Evolutionary conservation across 2,113 vertebrate species (phyloP), one percentile per base, ranked within the genome.

Genomic region (Brachyhypopomus occidentalis): DNA sequence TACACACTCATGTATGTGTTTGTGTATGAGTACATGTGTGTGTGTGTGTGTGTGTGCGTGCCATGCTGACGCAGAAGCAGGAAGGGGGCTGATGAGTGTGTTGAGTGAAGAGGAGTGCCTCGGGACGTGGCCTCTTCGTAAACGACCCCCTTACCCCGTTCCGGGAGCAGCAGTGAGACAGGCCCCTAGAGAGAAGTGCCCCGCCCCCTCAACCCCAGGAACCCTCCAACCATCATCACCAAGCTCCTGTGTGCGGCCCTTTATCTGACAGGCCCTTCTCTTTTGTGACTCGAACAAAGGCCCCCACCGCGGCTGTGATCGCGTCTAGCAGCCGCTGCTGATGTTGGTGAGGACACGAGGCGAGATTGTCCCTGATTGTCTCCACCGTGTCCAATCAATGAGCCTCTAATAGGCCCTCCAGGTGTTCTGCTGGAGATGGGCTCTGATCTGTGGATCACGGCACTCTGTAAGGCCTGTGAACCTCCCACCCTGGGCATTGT

Each of bases 371-470:
- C 74, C 73, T 64, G 45, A 45, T 59, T 34, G 22, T 72, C 82
- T 38, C 56, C 12, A 83, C 62, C 30, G 23, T 63, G 76, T 77
- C 58, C 62, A 84, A 85, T 82, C 80, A 77, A 80, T 74, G 71
- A 64, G 74, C 52, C 63, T 78, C 79, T 85, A 62, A 77, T 81
- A 77, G 77, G 71, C 77, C 75, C 80, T 78, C 75, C 79, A 86
- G 71, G 78, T 78, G 36, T 82, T 69, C 36, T 79, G 45, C 70
- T 83, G 69, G 23, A 76, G 41, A 78, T 52, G 22, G 34, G 45
- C 76, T 48, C 73, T 84, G 78, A 87, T 82, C 81, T 64, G 16
- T 14, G 4, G 66, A 74, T 62, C 82, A 48, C 77, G 79, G 75
- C 48, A 30, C 25, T 56, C 22, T 45, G 64, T 55, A 67, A 69